phyloP scores from a whole-genome alignment of 1,140 invertebrate species.

The Diuraphis noxia region DNA sequence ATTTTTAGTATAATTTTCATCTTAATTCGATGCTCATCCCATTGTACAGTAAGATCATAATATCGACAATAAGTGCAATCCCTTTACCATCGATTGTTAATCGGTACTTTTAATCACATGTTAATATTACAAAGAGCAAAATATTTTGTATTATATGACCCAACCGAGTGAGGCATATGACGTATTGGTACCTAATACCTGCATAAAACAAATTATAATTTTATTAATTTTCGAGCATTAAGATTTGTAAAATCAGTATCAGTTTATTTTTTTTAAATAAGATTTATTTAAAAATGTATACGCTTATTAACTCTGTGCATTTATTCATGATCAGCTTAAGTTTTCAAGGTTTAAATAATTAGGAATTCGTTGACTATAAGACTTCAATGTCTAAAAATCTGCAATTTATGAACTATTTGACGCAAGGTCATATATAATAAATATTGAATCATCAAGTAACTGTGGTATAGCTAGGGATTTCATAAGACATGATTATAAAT shows the following conservation, averaged over 20 bases:
- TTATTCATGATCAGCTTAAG: background rate
- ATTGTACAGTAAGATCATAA: background rate
- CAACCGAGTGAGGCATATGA: no score
- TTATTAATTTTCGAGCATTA: background rate
- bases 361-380: background rate
- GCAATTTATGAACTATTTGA: no score
- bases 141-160: background rate
- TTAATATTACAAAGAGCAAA: background rate
- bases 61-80: background rate
- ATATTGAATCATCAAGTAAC: no score
- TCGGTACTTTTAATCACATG: background rate
- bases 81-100: background rate
- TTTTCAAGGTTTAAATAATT: background rate
- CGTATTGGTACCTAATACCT: background rate
- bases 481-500: no score
- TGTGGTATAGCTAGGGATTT: no score
- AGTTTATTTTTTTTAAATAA: background rate
- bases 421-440: no score
- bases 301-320: background rate
- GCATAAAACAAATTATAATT: no score
- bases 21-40: background rate
- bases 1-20: background rate
- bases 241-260: no score
- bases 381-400: no score
- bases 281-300: background rate